These are phyloP conservation scores for Zonitis immaculata DNA, from an alignment of 2,888 invertebrate species.

Conservation along the genomic window DNA sequence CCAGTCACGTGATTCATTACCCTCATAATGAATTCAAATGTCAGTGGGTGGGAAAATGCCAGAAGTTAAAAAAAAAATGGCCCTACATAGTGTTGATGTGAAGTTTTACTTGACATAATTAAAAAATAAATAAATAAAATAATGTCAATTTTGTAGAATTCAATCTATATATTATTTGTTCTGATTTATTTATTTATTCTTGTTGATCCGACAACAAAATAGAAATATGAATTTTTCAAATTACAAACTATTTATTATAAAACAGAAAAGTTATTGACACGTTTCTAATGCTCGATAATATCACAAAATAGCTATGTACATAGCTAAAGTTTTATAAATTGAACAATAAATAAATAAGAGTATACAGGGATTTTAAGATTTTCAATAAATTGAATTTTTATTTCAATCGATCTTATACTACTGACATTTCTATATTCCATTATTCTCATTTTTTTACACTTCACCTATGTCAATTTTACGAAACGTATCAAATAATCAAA, in stretches of 20 bases:
- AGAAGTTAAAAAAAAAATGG: not conserved
- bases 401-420: constrained; percentile 3
- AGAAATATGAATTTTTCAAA: not conserved
- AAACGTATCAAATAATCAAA: too few relatives aligned
- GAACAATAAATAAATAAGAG: not conserved
- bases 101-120: not conserved
- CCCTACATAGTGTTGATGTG: not conserved
- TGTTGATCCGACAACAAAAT: not conserved
- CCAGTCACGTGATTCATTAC: constrained; percentile 17
- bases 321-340: not conserved
- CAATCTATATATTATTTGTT: too few relatives aligned
- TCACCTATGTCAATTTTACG: too few relatives aligned
- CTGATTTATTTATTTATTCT: not conserved
- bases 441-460: too few relatives aligned
- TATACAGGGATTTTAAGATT: not conserved
- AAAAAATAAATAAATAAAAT: not conserved
- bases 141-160: not conserved
- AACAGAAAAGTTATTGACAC: not conserved
- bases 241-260: not conserved
- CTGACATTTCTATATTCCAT: too few relatives aligned
- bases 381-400: constrained; percentile 3
- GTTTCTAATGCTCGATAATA: not conserved
- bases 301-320: not conserved
- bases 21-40: constrained; percentile 17
- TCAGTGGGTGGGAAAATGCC: constrained; percentile 7